A percentile compares a stretch with the other conserved stretches of the same genome.
Conservation (phyloP, 2,888 invertebrate species). For the Hemicrepidius hirtus region DNA sequence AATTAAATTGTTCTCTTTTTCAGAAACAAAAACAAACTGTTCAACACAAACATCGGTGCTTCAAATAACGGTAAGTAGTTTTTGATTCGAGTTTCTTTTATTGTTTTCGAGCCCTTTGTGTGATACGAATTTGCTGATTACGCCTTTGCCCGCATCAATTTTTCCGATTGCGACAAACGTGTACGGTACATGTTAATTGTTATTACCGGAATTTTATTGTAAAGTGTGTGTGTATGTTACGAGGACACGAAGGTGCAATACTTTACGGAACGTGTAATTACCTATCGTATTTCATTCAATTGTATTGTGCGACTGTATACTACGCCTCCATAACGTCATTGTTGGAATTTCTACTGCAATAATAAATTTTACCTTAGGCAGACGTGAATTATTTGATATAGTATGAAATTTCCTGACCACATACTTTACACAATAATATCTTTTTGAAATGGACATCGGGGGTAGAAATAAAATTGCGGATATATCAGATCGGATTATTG, state of each 20-base stretch:
- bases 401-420: not conserved
- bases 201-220: not conserved
- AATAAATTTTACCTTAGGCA: conserved; percentile 13
- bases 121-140: not conserved
- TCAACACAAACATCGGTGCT: conserved; percentile 12
- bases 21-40: conserved; percentile 27
- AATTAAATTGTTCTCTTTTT: conserved; percentile 22
- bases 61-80: conserved; percentile 30
- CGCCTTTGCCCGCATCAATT: not conserved
- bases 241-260: not conserved
- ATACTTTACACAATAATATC: not conserved
- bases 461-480: not conserved
- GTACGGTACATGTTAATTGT: not conserved
- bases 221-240: no score
- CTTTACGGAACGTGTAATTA: conserved; percentile 10
- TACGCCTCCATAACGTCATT: not conserved
- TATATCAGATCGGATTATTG: conserved; percentile 10
- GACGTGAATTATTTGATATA: not conserved
- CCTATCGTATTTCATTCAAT: conserved; percentile 24
- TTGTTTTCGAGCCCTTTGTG: conserved; percentile 16
- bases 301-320: not conserved
- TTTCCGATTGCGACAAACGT: not conserved
- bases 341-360: conserved; percentile 10
- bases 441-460: conserved; percentile 2
- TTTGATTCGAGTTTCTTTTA: not conserved